phyloP scores from a whole-genome alignment of 2,888 invertebrate species.

The Parnassius glacialis region DNA sequence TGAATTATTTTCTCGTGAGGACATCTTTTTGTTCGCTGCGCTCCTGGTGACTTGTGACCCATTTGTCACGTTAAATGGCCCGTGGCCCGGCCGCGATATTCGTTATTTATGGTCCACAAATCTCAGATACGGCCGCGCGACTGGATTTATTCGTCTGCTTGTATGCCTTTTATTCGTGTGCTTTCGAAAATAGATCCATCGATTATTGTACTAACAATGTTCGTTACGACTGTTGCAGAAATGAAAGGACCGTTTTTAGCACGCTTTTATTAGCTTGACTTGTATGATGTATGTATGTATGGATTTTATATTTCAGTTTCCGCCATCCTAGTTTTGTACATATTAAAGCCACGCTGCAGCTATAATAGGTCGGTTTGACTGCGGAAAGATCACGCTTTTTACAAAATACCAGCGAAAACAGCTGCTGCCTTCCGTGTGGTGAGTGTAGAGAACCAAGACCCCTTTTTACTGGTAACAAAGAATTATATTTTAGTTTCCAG shows the following conservation, averaged over 20 bases:
- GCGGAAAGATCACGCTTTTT: no score
- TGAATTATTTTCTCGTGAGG: slow-evolving; percentile 27
- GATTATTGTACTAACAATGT: slow-evolving; percentile 3
- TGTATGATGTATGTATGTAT: no score
- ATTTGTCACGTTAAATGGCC: slow-evolving; percentile 68
- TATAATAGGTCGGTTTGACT: no score
- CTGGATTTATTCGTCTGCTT: slow-evolving; percentile 24
- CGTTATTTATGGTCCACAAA: slow-evolving; percentile 60
- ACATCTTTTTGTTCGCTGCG: slow-evolving; percentile 53
- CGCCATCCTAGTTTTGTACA: no score
- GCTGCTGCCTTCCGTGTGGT: no score
- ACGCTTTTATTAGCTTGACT: no score
- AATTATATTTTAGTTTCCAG: no score
- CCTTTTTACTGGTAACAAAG: no score
- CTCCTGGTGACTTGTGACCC: slow-evolving; percentile 37
- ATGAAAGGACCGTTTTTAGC: background rate
- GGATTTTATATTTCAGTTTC: no score
- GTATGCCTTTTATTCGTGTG: slow-evolving; percentile 16
- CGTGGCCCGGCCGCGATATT: slow-evolving; percentile 57
- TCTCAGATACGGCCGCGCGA: slow-evolving; percentile 30
- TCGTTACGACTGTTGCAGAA: background rate
- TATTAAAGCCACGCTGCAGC: no score
- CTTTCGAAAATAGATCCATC: slow-evolving; percentile 17
- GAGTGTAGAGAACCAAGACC: no score
- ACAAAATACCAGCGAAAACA: no score